Base-by-base conservation (phyloP, 1,140 invertebrate species). In the Rhyzopertha dominica region DNA sequence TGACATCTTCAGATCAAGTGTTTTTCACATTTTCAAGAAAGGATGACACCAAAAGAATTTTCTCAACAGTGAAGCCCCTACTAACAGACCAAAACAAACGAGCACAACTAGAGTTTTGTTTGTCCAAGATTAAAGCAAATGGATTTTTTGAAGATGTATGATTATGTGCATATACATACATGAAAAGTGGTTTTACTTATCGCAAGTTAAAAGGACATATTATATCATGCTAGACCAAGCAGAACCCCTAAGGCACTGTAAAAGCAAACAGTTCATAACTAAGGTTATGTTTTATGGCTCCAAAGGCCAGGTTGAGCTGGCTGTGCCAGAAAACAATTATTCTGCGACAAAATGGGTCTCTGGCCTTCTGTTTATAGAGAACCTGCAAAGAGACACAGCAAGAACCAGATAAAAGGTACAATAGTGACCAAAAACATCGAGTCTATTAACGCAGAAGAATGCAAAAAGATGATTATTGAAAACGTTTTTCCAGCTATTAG, bases 221-320 rank as follows among this genome's bases (percentile, higher is more conserved):
- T 45, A 45, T 35, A 19, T 45, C 22, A 28, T 25, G 10, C 32
- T 45, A 7, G 9, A 45, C 29, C 32, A 45, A 45, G 43, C 28
- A 26, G 43, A 36, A 45, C 43, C 44, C 10, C 14, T 30, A 25
- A 29, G 43, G 19, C 18, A 36, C 28, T 42, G 17, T 16, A 49
- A 49, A 32, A 40, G 44, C 25, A 47, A 28, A 39, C 36, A 22
- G 4, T 47, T 47, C 28, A 47, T 47, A 12, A 31, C 35, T 18
- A 47, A 47, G 40, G 25, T 41, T 14, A 47, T 47, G 24, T n/a
- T 47, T 47, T 31, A 41, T 46, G 51, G 23, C 43, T 39, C 20
- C 36, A 23, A 24, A 24, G 12, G 17, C 36, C 16, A 20, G 36
- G 26, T 24, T 24, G 12, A 8, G 4, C 3, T 38, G 25, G 25